These are phyloP conservation scores for Drosophila dunni DNA, from an alignment of 1,140 invertebrate species.

Conservation along the genomic window DNA sequence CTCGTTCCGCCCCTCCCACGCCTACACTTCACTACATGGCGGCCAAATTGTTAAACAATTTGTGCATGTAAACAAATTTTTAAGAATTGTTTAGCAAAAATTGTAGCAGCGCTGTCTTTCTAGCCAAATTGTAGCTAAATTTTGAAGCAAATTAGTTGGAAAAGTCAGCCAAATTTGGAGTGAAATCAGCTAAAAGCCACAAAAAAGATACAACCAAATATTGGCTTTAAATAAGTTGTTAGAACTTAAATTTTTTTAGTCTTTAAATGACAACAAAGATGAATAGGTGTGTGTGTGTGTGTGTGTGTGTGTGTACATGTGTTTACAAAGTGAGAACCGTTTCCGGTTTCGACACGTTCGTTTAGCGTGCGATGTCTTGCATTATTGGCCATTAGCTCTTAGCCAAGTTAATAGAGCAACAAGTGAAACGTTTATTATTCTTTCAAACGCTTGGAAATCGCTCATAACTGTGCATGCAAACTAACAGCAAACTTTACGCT, in stretches of 20 bases:
- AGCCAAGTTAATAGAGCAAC: slow-evolving; percentile 75
- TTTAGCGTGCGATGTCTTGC: slow-evolving; percentile 43
- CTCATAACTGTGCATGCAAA: slow-evolving; percentile 73
- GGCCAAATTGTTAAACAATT: slow-evolving; percentile 32
- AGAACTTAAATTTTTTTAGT: too few relatives aligned
- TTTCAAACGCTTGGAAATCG: slow-evolving; percentile 14
- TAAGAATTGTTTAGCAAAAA: slow-evolving; percentile 27
- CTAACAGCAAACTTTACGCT: slow-evolving; percentile 40
- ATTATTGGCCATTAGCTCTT: slow-evolving; percentile 54
- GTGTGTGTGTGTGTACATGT: slow-evolving; percentile 14
- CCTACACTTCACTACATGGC: background rate
- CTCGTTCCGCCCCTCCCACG: too few relatives aligned
- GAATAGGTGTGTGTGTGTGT: background rate
- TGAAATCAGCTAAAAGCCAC: too few relatives aligned
- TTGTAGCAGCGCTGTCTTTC: background rate
- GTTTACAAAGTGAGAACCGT: slow-evolving; percentile 15
- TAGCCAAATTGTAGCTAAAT: slow-evolving; percentile 6
- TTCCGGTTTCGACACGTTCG: slow-evolving; percentile 31
- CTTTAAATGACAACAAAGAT: background rate
- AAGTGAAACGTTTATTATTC: slow-evolving; percentile 50
- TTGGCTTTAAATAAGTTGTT: too few relatives aligned
- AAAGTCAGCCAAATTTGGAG: too few relatives aligned
- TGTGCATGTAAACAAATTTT: slow-evolving; percentile 33
- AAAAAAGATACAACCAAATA: too few relatives aligned
- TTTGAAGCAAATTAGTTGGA: too few relatives aligned